Evolutionary conservation across 2,113 vertebrate genomes (phyloP).

Genomic region (Myotis lucifugus): DNA sequence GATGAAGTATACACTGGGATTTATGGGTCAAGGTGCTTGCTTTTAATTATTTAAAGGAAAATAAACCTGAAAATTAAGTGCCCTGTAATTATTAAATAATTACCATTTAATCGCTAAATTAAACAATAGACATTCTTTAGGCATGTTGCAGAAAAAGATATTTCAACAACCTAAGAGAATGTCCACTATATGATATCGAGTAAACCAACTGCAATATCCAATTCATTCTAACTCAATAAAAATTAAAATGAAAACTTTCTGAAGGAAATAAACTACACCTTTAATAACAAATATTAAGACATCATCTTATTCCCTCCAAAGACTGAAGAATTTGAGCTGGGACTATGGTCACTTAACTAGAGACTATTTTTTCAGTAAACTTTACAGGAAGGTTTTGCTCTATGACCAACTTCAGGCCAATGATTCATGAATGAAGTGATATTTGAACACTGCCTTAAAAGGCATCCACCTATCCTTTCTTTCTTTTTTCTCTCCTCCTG

Average conservation of each 20-base stretch:
- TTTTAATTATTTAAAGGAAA: neutral
- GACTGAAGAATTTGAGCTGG: neutral
- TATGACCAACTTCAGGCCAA: neutral
- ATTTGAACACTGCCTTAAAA: neutral
- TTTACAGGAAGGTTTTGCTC: neutral
- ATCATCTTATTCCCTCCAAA: neutral
- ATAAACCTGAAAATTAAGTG: neutral
- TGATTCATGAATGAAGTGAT: neutral
- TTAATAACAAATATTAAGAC: neutral
- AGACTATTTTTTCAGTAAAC: neutral
- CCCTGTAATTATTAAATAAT: neutral
- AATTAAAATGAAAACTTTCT: neutral
- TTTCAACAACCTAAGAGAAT: neutral
- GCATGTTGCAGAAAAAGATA: neutral
- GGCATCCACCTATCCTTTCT: rapidly evolving
- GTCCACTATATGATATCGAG: neutral
- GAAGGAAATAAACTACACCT: neutral
- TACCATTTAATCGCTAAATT: neutral
- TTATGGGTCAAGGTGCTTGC: neutral
- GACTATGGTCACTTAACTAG: neutral
- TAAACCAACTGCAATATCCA: neutral
- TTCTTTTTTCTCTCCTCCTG: neutral
- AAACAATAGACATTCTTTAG: neutral
- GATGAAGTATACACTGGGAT: neutral
- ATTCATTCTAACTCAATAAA: neutral